These are phyloP conservation scores for Ceratosolen solmsi DNA, from an alignment of 1,140 invertebrate genomes.

Conservation along the genomic window DNA sequence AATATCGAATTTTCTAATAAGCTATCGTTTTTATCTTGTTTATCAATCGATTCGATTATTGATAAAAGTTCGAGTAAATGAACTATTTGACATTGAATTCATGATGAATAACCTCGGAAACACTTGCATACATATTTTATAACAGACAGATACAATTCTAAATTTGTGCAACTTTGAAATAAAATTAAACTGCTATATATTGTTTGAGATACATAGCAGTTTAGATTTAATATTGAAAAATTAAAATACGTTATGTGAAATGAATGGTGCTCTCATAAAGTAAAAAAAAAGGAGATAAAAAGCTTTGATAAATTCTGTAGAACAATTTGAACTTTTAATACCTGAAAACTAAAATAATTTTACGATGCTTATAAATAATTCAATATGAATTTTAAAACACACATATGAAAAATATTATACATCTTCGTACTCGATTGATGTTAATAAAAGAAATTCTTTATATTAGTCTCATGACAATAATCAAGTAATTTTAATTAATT, in stretches of 20 bases:
- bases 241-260: neutral
- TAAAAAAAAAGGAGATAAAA: too few species aligned
- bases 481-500: too few species aligned
- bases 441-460: too few species aligned
- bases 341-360: too few species aligned
- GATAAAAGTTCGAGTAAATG: neutral
- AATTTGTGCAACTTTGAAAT: neutral
- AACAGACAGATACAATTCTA: neutral
- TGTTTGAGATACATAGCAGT: neutral
- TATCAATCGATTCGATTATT: neutral
- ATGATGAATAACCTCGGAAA: neutral
- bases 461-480: too few species aligned
- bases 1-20: neutral
- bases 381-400: too few species aligned
- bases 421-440: too few species aligned
- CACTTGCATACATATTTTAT: neutral
- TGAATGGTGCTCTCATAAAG: too few species aligned
- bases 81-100: constrained; percentile 18
- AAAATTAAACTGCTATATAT: neutral
- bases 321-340: too few species aligned
- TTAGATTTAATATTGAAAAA: neutral
- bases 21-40: neutral
- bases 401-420: too few species aligned
- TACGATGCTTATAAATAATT: too few species aligned
- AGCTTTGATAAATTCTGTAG: too few species aligned